Evolutionary conservation across 1,140 invertebrate genomes (phyloP).

Genomic region (Solenopsis fugax): DNA sequence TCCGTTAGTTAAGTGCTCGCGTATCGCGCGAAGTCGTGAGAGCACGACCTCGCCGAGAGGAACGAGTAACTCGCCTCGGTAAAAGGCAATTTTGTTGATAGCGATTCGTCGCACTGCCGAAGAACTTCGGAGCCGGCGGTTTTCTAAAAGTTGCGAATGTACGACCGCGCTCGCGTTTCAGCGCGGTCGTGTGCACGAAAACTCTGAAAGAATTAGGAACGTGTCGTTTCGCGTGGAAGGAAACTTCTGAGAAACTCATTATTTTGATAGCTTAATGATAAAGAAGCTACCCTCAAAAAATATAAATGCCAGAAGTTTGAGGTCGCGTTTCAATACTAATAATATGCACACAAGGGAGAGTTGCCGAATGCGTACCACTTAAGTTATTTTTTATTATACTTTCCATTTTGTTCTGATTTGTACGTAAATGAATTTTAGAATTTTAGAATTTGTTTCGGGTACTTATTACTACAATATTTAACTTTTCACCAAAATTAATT

Average conservation of each 20-base stretch:
- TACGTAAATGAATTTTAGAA: too few species aligned
- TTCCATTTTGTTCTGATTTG: too few species aligned
- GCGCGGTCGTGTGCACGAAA: not conserved
- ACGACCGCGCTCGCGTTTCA: not conserved
- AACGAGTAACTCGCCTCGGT: conserved; percentile 41
- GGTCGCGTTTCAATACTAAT: not conserved
- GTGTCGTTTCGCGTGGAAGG: too few species aligned
- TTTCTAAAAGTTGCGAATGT: not conserved
- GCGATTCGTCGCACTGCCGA: conserved; percentile 28
- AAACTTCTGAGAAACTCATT: conserved; percentile 6
- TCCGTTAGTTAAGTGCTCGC: conserved; percentile 64
- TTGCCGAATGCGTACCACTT: too few species aligned
- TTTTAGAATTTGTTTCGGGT: too few species aligned
- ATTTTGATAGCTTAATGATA: conserved; percentile 14
- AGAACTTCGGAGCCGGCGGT: not conserved
- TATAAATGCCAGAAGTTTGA: not conserved
- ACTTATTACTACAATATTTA: too few species aligned
- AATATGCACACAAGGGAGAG: too few species aligned
- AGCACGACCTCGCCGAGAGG: conserved; percentile 67
- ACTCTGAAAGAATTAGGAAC: not conserved
- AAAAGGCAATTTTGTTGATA: conserved; percentile 67
- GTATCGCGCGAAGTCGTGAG: conserved; percentile 75
- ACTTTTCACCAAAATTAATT: too few species aligned
- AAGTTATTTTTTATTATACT: too few species aligned
- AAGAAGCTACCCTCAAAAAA: not conserved